Conservation (phyloP, 2,888 invertebrate species). For the Ceramica pisi region DNA sequence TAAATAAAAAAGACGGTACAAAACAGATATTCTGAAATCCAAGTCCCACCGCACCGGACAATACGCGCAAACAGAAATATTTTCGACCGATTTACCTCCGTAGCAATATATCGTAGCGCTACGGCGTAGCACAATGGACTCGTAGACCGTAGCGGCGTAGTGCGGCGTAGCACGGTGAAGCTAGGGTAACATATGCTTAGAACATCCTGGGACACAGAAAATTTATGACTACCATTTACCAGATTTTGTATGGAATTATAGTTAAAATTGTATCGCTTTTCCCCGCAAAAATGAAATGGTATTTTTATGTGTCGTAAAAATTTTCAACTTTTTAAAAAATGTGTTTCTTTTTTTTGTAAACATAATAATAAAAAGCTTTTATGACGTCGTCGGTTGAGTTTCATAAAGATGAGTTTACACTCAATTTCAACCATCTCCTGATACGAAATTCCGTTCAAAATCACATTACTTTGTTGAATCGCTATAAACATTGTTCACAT, state of each 20-base stretch:
- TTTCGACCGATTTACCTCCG: slow-evolving; percentile 71
- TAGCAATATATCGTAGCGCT: slow-evolving; percentile 72
- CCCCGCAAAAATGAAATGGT: slow-evolving; percentile 39
- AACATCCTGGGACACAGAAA: slow-evolving; percentile 57
- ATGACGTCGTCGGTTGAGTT: neutral
- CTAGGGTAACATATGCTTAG: slow-evolving; percentile 65
- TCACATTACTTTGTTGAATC: neutral
- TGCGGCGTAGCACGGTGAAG: slow-evolving; percentile 65
- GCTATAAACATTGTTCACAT: neutral
- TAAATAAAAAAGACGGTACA: slow-evolving; percentile 39
- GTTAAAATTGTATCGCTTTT: slow-evolving; percentile 32
- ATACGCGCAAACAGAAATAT: slow-evolving; percentile 68
- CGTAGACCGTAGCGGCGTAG: slow-evolving; percentile 66
- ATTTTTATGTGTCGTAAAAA: slow-evolving; percentile 23
- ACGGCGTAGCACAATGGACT: slow-evolving; percentile 77
- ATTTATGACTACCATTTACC: slow-evolving; percentile 63
- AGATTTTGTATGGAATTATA: slow-evolving; percentile 43
- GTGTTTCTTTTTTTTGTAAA: slow-evolving; percentile 8
- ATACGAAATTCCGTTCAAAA: neutral
- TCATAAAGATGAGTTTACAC: neutral
- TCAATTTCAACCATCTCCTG: neutral
- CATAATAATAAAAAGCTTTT: neutral
- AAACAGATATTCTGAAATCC: slow-evolving; percentile 56
- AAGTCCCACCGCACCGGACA: slow-evolving; percentile 62
- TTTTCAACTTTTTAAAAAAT: slow-evolving; percentile 22